A percentile compares a stretch with the other conserved stretches of the same genome.
These are phyloP conservation scores for Thermophis baileyi DNA, from an alignment of 2,113 vertebrate genomes.

Conservation along the genomic window DNA sequence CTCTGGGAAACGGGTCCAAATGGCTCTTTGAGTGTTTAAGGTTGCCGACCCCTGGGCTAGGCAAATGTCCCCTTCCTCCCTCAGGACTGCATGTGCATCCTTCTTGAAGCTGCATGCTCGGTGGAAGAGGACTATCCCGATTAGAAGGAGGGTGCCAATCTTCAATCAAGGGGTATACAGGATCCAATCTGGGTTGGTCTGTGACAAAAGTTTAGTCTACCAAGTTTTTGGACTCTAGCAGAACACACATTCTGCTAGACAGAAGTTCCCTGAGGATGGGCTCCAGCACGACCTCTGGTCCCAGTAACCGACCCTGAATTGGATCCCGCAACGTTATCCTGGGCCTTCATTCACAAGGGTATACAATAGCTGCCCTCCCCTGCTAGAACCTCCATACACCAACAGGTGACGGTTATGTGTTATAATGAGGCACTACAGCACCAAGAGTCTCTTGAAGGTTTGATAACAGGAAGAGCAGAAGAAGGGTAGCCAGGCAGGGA, in stretches of 20 bases:
- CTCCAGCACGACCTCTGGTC: no score
- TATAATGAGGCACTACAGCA: background rate
- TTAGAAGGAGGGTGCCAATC: no score
- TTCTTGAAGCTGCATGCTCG: background rate
- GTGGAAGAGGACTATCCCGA: background rate
- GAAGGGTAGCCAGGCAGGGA: background rate
- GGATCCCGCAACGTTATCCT: background rate
- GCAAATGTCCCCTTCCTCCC: background rate
- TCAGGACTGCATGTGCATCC: background rate
- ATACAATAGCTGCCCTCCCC: background rate
- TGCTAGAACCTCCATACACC: background rate
- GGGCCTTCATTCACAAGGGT: background rate
- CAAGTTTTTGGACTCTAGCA: no score
- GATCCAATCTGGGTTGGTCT: no score
- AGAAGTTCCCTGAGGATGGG: no score
- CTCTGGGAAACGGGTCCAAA: no score
- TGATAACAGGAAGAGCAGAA: background rate
- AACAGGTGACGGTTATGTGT: background rate
- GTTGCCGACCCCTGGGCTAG: no score
- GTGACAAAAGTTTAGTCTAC: no score
- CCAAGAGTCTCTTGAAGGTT: background rate
- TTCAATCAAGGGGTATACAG: no score
- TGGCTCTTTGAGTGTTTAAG: no score
- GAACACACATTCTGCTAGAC: no score
- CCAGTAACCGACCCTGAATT: background rate